Base-by-base conservation (phyloP, 2,888 invertebrate genomes). In the Protophormia terraenovae region DNA sequence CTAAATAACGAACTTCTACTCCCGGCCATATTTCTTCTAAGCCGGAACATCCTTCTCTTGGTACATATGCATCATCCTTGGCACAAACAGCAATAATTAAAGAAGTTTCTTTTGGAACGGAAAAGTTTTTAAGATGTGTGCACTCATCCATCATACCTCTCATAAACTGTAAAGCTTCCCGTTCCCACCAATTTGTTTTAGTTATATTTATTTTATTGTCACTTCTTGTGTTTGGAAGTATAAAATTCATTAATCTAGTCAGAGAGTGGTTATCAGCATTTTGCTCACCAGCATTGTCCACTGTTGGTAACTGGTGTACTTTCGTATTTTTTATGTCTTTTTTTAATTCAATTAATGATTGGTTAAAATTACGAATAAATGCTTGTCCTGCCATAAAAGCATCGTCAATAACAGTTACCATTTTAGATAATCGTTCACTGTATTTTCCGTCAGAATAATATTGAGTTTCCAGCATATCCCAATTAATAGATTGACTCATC, bases 101-200 rank as follows among this genome's bases (percentile, higher is more conserved):
- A 10, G 96, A 96, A 0, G 98, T 97, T 90, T 99, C 99, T 67
- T 95, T 95, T 0, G 97, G 97, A 16, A 95, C 94, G 2, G 97
- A 96, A 91, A 98, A 99, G 93, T 99, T 98, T 87, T 96, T 97
- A 50, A 99, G 93, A 93, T 99, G 98, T 0, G 99, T 99, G 91
- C 98, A 99, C 92, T 99, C 98, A 91, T 99, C 99, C 99, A 99
- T 99, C 88, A 99, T 96, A 0, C 98, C 98, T 66, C 97, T 94
- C 99, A 99, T 99, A 91, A 99, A 98, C 93, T 97, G 96, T 75
- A 97, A 89, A 0, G 97, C 97, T 92, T 97, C 97, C 88, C 95
- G 94, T 91, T 96, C 95, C 87, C 95, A 94, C 94, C 95, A 95
- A 88, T 96, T 96, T 75, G 94, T 95, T 90, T 94, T 94, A 72